Evolutionary conservation across 1,140 invertebrate genomes (phyloP), one percentile per base, ranked within the genome.

Genomic region (Delia radicum): DNA sequence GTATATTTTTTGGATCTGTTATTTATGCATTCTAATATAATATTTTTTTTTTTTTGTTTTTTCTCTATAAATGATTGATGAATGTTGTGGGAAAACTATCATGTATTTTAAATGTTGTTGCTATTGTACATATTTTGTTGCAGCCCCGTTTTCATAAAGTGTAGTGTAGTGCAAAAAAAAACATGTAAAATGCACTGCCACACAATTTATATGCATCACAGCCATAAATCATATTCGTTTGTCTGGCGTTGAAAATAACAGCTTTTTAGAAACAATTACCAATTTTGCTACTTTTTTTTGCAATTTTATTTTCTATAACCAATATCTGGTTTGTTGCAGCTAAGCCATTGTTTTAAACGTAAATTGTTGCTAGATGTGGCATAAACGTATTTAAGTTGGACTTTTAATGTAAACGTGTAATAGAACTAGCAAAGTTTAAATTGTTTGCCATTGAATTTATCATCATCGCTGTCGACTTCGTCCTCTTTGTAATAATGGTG

Each of bases 161-260:
- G n/a, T 24, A 18, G 48, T 21, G 3, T n/a, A 33, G 29, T 33
- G 31, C 65, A 42, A 42, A n/a, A n/a, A n/a, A n/a, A n/a, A n/a
- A n/a, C n/a, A n/a, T 42, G 10, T 42, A 15, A 42, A 42, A 31
- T 69, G 48, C 48, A 55, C 48, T 55, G 48, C 18, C 18, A 21
- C n/a, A 33, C 29, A 69, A 37, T 69, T 33, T 69, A 69, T 69
- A 24, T 21, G 29, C n/a, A 33, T 18, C 4, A 21, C 10, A 7
- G 12, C 37, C 65, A 69, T 69, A 69, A 69, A 69, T 69, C 65
- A 69, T 69, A 6, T 18, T 6, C 29, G n/a, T 5, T 33, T 33
- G 65, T 21, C 65, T 33, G 65, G 65, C 65, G 65, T 69, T 69
- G 65, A 69, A 69, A 69, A 69, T 69, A 69, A 69, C 65, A 69